Evolutionary conservation across 2,888 invertebrate genomes (phyloP).

Genomic region (Lepidochitona cinerea): DNA sequence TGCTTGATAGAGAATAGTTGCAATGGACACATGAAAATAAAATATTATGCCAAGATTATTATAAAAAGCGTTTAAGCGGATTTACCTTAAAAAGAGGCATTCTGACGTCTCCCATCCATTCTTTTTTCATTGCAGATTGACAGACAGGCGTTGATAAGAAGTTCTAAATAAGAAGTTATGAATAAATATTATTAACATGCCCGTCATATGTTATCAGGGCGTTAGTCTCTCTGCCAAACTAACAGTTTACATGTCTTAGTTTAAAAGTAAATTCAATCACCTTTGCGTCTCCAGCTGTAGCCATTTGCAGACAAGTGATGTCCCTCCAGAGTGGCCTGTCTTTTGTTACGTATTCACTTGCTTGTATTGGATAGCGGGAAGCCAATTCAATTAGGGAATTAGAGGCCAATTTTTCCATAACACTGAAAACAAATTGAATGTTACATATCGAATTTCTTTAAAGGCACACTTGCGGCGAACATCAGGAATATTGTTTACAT

Average conservation of each 20-base stretch:
- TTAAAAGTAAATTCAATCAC: neutral
- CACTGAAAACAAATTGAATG: neutral
- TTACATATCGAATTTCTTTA: too few relatives aligned
- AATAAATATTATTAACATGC: too few relatives aligned
- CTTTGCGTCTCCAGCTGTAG: neutral
- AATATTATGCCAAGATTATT: too few relatives aligned
- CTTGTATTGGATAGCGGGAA: neutral
- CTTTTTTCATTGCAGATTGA: neutral
- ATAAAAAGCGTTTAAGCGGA: too few relatives aligned
- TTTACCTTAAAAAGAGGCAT: too few relatives aligned
- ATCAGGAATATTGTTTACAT: too few relatives aligned
- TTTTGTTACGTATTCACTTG: neutral
- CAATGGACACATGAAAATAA: too few relatives aligned
- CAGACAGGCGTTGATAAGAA: neutral
- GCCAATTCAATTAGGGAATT: neutral
- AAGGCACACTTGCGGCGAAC: too few relatives aligned
- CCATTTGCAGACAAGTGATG: neutral
- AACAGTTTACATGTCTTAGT: neutral
- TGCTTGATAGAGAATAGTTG: too few relatives aligned
- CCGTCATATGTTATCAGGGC: too few relatives aligned
- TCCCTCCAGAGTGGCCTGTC: neutral
- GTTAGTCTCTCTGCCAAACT: neutral
- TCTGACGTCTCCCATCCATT: neutral
- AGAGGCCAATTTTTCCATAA: neutral
- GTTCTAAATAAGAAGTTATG: too few relatives aligned